Evolutionary conservation across 2,797 vertebrate species (phyloP), one percentile per base, ranked within the genome.

Genomic region (Prunella strophiata): DNA sequence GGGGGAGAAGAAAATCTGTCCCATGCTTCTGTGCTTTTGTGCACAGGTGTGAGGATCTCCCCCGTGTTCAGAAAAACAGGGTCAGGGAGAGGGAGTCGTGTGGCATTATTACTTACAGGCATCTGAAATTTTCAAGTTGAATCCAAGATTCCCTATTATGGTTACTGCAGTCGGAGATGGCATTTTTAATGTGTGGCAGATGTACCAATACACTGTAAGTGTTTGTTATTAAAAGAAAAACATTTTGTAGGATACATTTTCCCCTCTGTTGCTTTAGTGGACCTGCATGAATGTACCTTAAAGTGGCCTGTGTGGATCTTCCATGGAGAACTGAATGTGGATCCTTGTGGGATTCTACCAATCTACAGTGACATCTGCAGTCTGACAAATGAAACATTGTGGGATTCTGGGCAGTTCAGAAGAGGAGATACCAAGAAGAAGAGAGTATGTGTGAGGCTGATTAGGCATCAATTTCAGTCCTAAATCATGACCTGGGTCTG

Each of bases 271-370:
- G 21, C 36, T 74, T 66, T 66, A 58, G 47, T 25, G 47, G 15
- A 32, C 7, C 4, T 76, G 27, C 5, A 16, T 6, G 7, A 0
- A 1, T 1, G 2, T 45, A 51, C 50, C 40, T 78, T 50, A 71
- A 73, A 27, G 30, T 87, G 34, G 50, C 10, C 13, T 52, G 43
- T 29, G 26, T 9, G 11, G 48, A 50, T 34, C 10, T 51, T 82
- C 58, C 12, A 11, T 32, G 36, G 21, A 78, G 68, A 66, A 7
- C 27, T 50, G 30, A 62, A 66, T 4, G 2, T 40, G 25, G n/a
- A 45, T 66, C 43, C 30, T 61, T 62, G 22, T 32, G 58, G 34
- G 32, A 34, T 40, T 59, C 70, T 57, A 23, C 20, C 50, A 43
- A 38, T 23, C 75, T 93, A 36, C 45, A 88, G 68, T 47, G 72